Evolutionary conservation across 2,797 vertebrate species (phyloP).

Genomic region (Cuniculus paca): DNA sequence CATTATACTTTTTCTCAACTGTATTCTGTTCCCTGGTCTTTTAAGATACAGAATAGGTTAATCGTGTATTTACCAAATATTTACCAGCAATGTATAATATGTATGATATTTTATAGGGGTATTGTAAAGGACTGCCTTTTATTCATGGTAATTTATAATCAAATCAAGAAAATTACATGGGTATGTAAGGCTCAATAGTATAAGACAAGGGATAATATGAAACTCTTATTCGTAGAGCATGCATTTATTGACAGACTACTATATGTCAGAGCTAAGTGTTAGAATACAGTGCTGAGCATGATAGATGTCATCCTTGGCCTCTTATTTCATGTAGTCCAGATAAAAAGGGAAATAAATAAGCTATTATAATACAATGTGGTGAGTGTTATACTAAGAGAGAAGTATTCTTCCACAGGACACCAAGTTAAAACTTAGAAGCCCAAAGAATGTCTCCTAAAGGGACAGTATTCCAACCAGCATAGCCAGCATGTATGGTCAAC

Average conservation of each 20-base stretch:
- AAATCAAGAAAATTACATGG: background rate
- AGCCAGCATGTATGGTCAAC: background rate
- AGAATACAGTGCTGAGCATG: background rate
- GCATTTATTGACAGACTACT: background rate
- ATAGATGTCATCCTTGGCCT: background rate
- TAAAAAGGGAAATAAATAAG: constrained; percentile 25
- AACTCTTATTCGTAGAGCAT: background rate
- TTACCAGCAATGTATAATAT: background rate
- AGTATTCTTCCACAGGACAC: background rate
- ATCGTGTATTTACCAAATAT: constrained; percentile 43
- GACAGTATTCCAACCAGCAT: background rate
- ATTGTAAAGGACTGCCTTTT: background rate
- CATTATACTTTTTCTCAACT: background rate
- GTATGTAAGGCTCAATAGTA: background rate
- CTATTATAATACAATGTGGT: background rate
- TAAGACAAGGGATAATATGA: background rate
- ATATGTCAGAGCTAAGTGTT: constrained; percentile 14
- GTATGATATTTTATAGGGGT: background rate
- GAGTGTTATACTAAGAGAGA: background rate
- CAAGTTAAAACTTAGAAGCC: background rate
- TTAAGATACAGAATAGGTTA: background rate
- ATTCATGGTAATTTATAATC: background rate
- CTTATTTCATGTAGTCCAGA: background rate
- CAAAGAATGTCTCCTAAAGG: background rate
- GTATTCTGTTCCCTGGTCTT: background rate